Base-by-base conservation (phyloP, 1,140 invertebrate species). In the Drosophila ficusphila region DNA sequence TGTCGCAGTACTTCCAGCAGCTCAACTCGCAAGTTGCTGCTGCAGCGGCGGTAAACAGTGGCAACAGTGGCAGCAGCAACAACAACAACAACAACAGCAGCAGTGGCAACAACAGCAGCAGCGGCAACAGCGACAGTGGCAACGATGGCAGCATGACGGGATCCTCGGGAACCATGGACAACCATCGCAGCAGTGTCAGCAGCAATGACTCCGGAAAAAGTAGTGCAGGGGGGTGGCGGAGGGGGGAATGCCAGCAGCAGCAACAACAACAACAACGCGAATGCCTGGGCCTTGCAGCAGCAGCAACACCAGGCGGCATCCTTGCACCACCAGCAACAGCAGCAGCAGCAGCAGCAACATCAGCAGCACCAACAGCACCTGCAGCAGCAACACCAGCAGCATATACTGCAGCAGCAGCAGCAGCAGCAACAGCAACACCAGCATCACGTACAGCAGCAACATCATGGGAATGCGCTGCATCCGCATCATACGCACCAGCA, bases 1-100 rank as follows among this genome's bases (percentile, higher is more conserved):
- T 91, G 19, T 76, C 85, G 64, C 86, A 91, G 58, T 91, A 91
- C 48, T 91, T 91, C 51, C 90, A 90, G 49, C 90, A 91, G 9
- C 64, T 91, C 19, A 91, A 89, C 49, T 85, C 90, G 4, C 70
- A 76, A 25, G 74, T 79, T 18, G 69, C 86, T 8, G 82, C 81
- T 8, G 81, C 62, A 4, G 72, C 62, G 8, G 76, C 71, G n/a
- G 75, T 62, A 33, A 72, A 41, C 4, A 68, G 11, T 49, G 48
- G 8, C 33, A 57, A 39, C 56, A 46, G 11, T 25, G 41, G 7
- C 42, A 60, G 9, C 54, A 57, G n/a, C 34, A 75, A 4, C 51
- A 58, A 5, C 38, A 61, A 3, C 58, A 73, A 9, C 41, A 42
- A 36, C 39, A 52, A 42, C 51, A 57, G 36, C 14, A 68, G 8